Evolutionary conservation across 2,113 vertebrate genomes (phyloP).

Genomic region (Eulemur macaco): DNA sequence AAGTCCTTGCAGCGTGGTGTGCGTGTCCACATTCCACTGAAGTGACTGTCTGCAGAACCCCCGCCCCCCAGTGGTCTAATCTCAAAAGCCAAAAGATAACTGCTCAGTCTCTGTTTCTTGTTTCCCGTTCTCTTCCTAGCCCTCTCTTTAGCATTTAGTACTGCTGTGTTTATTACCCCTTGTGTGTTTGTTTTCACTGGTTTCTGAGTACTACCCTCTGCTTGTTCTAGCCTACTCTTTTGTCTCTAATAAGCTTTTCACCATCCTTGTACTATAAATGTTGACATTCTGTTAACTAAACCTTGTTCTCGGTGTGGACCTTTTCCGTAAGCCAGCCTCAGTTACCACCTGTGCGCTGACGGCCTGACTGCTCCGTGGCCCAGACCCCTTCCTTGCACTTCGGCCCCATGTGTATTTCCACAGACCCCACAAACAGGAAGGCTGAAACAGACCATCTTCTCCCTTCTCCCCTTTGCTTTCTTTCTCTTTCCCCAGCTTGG

Average conservation of each 20-base stretch:
- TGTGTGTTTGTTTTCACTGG: background rate
- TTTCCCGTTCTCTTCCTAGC: background rate
- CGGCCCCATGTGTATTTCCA: background rate
- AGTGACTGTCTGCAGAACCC: background rate
- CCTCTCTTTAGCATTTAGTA: background rate
- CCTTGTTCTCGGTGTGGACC: background rate
- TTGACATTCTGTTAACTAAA: background rate
- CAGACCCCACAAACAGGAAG: background rate
- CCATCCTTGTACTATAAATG: background rate
- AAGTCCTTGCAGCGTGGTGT: background rate
- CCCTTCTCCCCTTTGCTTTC: background rate
- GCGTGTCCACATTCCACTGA: background rate
- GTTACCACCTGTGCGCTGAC: background rate
- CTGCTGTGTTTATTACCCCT: background rate
- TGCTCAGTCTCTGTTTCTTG: background rate
- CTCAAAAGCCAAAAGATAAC: background rate
- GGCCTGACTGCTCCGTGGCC: background rate
- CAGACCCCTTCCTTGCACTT: background rate
- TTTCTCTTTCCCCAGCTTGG: background rate
- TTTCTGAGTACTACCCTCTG: background rate
- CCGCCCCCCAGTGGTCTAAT: fast-evolving
- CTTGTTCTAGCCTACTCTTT: background rate
- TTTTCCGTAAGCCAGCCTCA: background rate
- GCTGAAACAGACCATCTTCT: background rate
- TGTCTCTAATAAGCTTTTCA: background rate